Conservation (phyloP, 2,113 vertebrate genomes). For the Gadus macrocephalus region DNA sequence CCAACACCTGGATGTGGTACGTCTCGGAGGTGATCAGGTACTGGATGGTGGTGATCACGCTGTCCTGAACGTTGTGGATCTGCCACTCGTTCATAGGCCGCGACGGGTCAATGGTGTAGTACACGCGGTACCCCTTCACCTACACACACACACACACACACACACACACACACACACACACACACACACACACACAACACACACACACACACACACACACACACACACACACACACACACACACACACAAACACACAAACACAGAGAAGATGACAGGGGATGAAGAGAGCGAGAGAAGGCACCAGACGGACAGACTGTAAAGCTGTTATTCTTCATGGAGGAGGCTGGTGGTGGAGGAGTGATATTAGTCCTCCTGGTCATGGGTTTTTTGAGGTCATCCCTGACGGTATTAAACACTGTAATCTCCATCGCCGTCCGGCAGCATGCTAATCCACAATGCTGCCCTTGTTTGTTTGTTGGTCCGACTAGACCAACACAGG, state of each 20-base stretch:
- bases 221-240: background rate
- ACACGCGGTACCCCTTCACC: slow-evolving; percentile 92
- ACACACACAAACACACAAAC: background rate
- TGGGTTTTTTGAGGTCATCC: slow-evolving; percentile 30
- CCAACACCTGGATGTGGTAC: slow-evolving; percentile 90
- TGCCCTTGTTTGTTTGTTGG: too few species aligned
- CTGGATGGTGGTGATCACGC: slow-evolving; percentile 89
- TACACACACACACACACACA: slow-evolving; percentile 33
- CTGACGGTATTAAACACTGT: slow-evolving; percentile 15
- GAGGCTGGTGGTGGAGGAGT: too few species aligned
- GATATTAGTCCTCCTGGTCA: background rate
- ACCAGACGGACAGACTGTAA: too few species aligned
- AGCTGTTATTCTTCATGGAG: too few species aligned
- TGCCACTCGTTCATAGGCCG: slow-evolving; percentile 90
- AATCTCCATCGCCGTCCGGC: slow-evolving; percentile 13
- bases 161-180: too few species aligned
- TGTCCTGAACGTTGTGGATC: slow-evolving; percentile 96
- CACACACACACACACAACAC: background rate
- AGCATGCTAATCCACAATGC: slow-evolving; percentile 46
- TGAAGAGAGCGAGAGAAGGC: too few species aligned
- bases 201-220: background rate
- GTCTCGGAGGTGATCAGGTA: slow-evolving; percentile 87
- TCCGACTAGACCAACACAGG: too few species aligned
- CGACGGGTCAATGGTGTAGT: slow-evolving; percentile 94
- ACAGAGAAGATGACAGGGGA: too few species aligned